Percentiles rank a stretch among this genome's conserved stretches.
phyloP scores from a whole-genome alignment of 2,113 vertebrate genomes.

The Dipodomys ordii region DNA sequence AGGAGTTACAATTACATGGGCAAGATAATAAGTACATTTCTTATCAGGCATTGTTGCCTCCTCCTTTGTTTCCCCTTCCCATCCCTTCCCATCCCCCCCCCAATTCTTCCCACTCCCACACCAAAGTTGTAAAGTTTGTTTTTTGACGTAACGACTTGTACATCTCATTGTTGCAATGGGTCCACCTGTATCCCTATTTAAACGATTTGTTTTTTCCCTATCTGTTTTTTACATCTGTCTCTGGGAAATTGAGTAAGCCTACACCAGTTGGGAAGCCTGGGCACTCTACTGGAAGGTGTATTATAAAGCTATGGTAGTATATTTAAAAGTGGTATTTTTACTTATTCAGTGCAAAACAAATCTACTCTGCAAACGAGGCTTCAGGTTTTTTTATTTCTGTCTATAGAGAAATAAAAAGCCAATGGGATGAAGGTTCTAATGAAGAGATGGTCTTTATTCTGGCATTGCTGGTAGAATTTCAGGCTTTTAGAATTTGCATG shows the following conservation, averaged over 20 bases:
- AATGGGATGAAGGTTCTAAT: background rate
- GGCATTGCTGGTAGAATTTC: slow-evolving; percentile 17
- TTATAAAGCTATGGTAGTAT: background rate
- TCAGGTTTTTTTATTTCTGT: slow-evolving; percentile 25
- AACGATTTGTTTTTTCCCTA: no score
- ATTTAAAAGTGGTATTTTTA: background rate
- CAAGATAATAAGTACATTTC: no score
- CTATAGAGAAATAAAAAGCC: slow-evolving; percentile 3
- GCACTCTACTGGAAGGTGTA: background rate
- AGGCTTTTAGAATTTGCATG: slow-evolving; percentile 20
- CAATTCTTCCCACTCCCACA: no score
- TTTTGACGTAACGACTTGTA: no score
- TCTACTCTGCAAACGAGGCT: background rate
- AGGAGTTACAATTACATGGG: no score
- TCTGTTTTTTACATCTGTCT: background rate
- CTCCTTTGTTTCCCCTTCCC: no score
- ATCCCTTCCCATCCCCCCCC: no score
- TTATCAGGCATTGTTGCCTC: no score
- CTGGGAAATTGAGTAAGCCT: background rate
- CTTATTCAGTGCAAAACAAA: slow-evolving; percentile 37
- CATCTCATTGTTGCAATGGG: no score
- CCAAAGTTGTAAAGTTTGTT: no score
- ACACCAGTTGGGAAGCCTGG: background rate
- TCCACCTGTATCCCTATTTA: no score
- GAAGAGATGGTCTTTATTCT: slow-evolving; percentile 13